phyloP scores from a whole-genome alignment of 2,113 vertebrate genomes.

The Clarias batrachus region DNA sequence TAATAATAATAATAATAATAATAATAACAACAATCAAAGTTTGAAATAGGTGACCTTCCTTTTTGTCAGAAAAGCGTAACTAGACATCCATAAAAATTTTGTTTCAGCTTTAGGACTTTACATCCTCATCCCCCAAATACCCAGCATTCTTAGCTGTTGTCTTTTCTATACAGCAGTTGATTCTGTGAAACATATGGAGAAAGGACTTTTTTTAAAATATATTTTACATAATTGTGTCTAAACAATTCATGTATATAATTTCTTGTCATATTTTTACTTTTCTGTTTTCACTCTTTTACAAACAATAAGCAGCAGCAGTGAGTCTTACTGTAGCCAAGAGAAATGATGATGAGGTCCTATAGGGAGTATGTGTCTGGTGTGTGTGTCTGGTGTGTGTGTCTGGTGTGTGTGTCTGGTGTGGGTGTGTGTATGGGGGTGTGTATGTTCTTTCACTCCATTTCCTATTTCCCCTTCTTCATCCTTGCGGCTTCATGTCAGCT shows the following conservation, averaged over 20 bases:
- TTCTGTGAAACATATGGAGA: neutral
- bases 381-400: neutral
- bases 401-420: neutral
- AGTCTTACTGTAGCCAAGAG: neutral
- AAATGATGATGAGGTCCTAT: neutral
- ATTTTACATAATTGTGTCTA: neutral
- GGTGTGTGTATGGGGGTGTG: neutral
- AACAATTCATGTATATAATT: neutral
- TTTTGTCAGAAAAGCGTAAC: neutral
- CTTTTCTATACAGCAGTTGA: neutral
- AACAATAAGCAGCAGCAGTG: neutral
- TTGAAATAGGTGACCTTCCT: neutral
- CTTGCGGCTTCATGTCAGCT: slow-evolving; percentile 29
- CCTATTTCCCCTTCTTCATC: slow-evolving; percentile 29
- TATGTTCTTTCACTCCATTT: neutral
- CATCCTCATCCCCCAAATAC: neutral
- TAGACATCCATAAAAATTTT: neutral
- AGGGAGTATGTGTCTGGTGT: neutral
- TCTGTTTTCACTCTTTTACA: neutral
- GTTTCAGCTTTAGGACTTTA: no score
- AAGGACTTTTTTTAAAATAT: neutral
- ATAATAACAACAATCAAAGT: neutral
- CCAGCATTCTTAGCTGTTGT: neutral
- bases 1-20: neutral
- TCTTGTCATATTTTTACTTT: neutral